Percentiles rank a stretch among this genome's conserved stretches.
phyloP scores from a whole-genome alignment of 1,140 invertebrate genomes.

The Aphidius ervi region DNA sequence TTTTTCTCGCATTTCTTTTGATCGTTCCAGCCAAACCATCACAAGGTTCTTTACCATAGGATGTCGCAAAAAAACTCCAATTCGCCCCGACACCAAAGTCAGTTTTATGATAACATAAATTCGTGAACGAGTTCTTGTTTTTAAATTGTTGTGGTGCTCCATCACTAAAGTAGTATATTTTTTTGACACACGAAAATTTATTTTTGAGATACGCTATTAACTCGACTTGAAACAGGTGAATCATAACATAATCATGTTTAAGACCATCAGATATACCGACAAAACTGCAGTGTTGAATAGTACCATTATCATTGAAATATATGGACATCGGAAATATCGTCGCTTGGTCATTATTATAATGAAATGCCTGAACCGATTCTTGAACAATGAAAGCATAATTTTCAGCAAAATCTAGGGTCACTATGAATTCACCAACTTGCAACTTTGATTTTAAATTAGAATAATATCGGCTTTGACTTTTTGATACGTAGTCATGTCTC shows the following conservation, averaged over 20 bases:
- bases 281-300: conserved; percentile 8
- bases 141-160: conserved; percentile 24
- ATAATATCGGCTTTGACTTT: conserved; percentile 4
- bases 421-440: conserved; percentile 21
- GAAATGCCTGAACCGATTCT: conserved; percentile 34
- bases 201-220: conserved; percentile 16
- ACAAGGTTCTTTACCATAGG: conserved; percentile 27
- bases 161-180: conserved; percentile 22
- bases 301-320: conserved; percentile 5
- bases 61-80: conserved; percentile 35
- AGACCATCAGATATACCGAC: conserved; percentile 21
- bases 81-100: conserved; percentile 12
- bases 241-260: conserved; percentile 24
- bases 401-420: conserved; percentile 36
- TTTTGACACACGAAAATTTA: conserved; percentile 7
- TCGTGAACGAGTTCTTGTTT: conserved; percentile 26
- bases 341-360: conserved; percentile 33
- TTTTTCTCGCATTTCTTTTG: conserved; percentile 24
- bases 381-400: conserved; percentile 38
- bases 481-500: conserved; percentile 27
- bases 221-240: conserved; percentile 11
- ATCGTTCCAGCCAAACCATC: conserved; percentile 26
- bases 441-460: conserved; percentile 16
- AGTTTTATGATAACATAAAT: conserved; percentile 20
- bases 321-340: conserved; percentile 30